phyloP scores from a whole-genome alignment of 1,140 invertebrate genomes.

The Microplitis demolitor region DNA sequence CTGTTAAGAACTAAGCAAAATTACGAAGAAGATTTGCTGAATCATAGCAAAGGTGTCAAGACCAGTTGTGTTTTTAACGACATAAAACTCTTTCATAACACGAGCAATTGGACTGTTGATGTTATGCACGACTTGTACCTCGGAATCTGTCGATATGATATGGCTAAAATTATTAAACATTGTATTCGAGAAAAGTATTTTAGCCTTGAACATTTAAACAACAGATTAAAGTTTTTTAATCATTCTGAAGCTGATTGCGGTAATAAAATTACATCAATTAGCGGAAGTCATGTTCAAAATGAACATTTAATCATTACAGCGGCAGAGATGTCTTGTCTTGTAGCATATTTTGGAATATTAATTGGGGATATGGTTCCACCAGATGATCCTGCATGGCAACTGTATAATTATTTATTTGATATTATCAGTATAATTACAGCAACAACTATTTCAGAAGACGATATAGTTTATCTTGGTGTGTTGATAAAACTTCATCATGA shows the following conservation, averaged over 20 bases:
- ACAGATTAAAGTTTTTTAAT: not conserved
- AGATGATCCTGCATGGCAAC: conserved; percentile 10
- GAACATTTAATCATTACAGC: conserved; percentile 11
- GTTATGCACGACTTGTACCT: not conserved
- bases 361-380: conserved; percentile 11
- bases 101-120: not conserved
- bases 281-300: conserved; percentile 12
- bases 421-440: not conserved
- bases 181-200: conserved; percentile 13
- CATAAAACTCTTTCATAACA: not conserved
- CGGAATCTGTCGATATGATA: not conserved
- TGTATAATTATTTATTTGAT: conserved; percentile 3
- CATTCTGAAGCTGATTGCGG: conserved; percentile 3
- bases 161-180: not conserved
- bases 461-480: conserved; percentile 2
- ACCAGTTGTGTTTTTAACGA: not conserved
- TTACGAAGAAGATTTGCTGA: not conserved
- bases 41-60: not conserved
- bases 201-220: not conserved
- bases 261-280: conserved; percentile 18
- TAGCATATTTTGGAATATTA: conserved; percentile 9
- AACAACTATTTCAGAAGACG: not conserved
- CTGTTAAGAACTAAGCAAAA: not conserved
- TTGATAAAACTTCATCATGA: conserved; percentile 14
- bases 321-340: conserved; percentile 9